Percentiles rank a stretch among this genome's conserved stretches.
phyloP scores from a whole-genome alignment of 2,113 vertebrate species.

The Crotalus horridus region DNA sequence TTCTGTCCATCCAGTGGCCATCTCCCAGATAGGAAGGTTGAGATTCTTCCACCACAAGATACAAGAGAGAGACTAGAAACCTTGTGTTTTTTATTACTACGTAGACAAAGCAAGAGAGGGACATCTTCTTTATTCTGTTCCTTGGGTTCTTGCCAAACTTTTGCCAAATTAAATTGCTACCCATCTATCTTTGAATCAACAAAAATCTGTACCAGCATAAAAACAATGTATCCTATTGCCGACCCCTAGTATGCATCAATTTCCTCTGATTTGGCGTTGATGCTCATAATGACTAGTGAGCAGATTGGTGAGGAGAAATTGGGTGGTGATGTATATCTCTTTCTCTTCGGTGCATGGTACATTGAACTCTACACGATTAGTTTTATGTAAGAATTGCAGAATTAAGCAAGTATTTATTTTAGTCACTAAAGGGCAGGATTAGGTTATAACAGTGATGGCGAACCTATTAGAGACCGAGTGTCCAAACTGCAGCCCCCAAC shows the following conservation, averaged over 20 bases:
- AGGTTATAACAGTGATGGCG: too few relatives aligned
- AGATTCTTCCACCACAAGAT: neutral
- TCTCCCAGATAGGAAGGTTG: neutral
- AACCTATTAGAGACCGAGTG: too few relatives aligned
- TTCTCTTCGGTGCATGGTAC: neutral
- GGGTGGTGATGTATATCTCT: neutral
- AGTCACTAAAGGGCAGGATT: neutral
- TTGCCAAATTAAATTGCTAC: neutral
- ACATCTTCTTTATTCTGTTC: neutral
- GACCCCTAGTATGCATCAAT: neutral
- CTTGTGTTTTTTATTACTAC: neutral
- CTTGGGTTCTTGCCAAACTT: neutral
- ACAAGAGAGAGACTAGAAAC: neutral
- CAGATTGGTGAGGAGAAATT: neutral
- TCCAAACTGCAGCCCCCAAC: too few relatives aligned
- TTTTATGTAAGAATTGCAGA: neutral
- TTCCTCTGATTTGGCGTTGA: neutral
- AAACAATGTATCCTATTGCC: neutral
- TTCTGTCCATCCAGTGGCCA: neutral
- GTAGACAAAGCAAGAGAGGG: neutral
- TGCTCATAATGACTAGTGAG: neutral
- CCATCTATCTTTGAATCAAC: neutral
- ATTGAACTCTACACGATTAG: neutral
- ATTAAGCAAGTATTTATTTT: neutral
- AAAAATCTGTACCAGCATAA: neutral